Evolutionary conservation across 2,888 invertebrate genomes (phyloP), one percentile per base, ranked within the genome.

Genomic region (Drosophila monieri): DNA sequence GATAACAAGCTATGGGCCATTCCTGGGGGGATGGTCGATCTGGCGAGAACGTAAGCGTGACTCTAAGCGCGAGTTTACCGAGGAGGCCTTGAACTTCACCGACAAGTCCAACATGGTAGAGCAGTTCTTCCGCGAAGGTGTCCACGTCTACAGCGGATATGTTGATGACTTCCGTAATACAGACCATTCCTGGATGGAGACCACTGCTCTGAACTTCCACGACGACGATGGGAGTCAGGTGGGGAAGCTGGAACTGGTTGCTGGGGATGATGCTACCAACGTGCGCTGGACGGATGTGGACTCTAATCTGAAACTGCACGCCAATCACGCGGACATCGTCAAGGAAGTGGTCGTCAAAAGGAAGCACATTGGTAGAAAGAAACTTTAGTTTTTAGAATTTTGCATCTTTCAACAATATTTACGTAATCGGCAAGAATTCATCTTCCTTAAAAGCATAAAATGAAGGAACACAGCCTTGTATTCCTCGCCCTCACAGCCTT

Each of bases 181-280:
- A 0, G 99, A 99, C 91, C 99, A 99, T 91, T 95, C 98, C 0
- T 99, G 99, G 99, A 99, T 99, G 94, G 99, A 99, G 92, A 99
- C 99, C 0, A 94, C 95, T 8, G 99, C 97, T 1, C 94, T 95
- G 55, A 98, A 97, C 93, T 99, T 98, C 90, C 99, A 99, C 90
- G 98, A 99, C 89, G 94, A 95, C 18, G 92, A 92, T 47, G 97
- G 96, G 0, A 91, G 92, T 1, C 92, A 93, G 60, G 94, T 97
- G 6, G 96, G 95, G 1, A 92, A 93, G 43, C 92, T 98, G 71
- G 91, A 94, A 12, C 92, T 99, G 8, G 92, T 94, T 78, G 98
- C 99, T 5, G 99, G 99, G 8, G 97, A 97, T 91, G 98, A 98
- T 92, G 98, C 98, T 0, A 93, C 94, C 9, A 95, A 95, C 69